A percentile compares a stretch with the other conserved stretches of the same genome.
These are phyloP conservation scores for Empidonax alnorum DNA, from an alignment of 2,113 vertebrate species.

Conservation along the genomic window DNA sequence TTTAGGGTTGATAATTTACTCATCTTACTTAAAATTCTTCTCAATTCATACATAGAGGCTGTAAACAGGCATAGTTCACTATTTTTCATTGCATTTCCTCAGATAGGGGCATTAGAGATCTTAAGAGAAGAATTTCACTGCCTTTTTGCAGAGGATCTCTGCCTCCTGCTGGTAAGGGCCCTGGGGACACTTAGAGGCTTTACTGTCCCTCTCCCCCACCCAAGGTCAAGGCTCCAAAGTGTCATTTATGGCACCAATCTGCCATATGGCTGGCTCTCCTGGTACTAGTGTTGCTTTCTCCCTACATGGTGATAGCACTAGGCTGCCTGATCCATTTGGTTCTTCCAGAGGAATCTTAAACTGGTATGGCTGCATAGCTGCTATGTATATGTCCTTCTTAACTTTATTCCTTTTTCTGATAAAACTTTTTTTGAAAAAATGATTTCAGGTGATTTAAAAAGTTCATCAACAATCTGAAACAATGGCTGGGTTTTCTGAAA, in stretches of 20 bases:
- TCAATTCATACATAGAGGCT: not conserved
- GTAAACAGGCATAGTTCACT: not conserved
- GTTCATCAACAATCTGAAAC: not conserved
- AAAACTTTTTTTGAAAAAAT: not conserved
- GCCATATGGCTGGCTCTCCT: not conserved
- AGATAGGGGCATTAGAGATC: not conserved
- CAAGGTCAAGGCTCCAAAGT: not conserved
- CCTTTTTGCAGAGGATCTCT: not conserved
- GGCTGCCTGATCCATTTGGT: not conserved
- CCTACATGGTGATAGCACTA: not conserved
- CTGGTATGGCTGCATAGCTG: not conserved
- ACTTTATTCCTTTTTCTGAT: not conserved
- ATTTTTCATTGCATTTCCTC: not conserved
- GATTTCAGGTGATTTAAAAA: not conserved
- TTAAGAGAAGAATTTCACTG: not conserved
- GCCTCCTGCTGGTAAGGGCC: not conserved
- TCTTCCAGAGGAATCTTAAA: not conserved
- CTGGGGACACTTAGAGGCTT: not conserved
- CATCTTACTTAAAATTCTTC: not conserved
- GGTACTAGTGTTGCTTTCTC: not conserved
- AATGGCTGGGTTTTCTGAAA: not conserved
- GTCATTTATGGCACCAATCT: not conserved
- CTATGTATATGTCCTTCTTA: not conserved
- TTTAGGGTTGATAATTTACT: not conserved
- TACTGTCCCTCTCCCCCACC: fast-evolving